Evolutionary conservation across 2,888 invertebrate genomes (phyloP).

Genomic region (Platycnemis pennipes): DNA sequence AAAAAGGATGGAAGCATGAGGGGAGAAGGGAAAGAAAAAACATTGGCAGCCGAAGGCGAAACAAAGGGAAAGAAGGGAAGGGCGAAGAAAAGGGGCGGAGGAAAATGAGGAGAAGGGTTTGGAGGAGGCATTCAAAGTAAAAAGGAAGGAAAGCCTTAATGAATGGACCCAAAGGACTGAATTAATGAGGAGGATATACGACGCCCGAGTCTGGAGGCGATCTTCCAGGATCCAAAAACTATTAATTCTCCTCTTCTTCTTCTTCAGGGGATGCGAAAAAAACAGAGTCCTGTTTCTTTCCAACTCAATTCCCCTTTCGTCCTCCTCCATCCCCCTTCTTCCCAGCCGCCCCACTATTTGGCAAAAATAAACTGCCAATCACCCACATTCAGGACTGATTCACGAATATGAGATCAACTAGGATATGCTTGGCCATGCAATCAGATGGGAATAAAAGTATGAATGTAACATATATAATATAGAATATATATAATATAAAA

Average conservation of each 20-base stretch:
- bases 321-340: background rate
- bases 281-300: conserved; percentile 19
- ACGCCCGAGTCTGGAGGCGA: conserved; percentile 65
- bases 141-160: conserved; percentile 54
- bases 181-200: conserved; percentile 66
- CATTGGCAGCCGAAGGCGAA: background rate
- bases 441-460: too few species aligned
- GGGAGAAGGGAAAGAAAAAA: background rate
- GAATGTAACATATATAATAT: too few species aligned
- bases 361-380: background rate
- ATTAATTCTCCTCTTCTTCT: conserved; percentile 61
- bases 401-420: background rate
- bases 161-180: conserved; percentile 64
- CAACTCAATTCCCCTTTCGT: background rate
- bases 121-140: conserved; percentile 49
- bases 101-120: background rate
- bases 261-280: background rate
- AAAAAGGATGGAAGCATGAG: background rate
- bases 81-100: background rate
- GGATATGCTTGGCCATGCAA: background rate
- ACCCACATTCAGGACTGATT: background rate
- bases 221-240: conserved; percentile 62
- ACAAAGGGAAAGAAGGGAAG: background rate
- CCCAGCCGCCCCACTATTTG: background rate
- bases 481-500: too few species aligned